A percentile compares a stretch with the other conserved stretches of the same genome.
These are phyloP conservation scores for Drosophila pruinosa DNA, from an alignment of 1,140 invertebrate genomes.

Conservation along the genomic window DNA sequence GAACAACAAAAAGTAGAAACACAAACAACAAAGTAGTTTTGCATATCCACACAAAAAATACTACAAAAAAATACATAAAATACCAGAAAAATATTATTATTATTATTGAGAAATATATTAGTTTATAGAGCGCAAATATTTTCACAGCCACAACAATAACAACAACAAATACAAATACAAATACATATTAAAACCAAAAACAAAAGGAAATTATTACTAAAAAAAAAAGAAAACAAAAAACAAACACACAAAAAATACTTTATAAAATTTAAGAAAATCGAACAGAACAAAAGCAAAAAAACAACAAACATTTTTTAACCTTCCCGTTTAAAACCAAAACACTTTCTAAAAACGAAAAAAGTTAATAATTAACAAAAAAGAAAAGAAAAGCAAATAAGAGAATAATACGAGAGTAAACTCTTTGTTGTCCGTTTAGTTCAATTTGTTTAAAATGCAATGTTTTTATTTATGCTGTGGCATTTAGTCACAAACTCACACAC, in stretches of 20 bases:
- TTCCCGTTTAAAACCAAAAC: conserved; percentile 41
- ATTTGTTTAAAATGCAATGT: conserved; percentile 11
- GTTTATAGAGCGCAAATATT: conserved; percentile 73
- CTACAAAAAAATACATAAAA: conserved; percentile 27
- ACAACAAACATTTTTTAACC: conserved; percentile 63
- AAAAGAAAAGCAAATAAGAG: background rate
- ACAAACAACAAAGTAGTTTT: conserved; percentile 74
- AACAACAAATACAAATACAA: conserved; percentile 34
- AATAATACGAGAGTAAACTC: background rate
- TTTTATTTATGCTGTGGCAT: conserved; percentile 35
- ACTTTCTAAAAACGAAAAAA: conserved; percentile 2
- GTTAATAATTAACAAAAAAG: conserved; percentile 17
- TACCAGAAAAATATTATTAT: conserved; percentile 31
- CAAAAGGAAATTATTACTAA: no score
- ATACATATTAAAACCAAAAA: conserved; percentile 38
- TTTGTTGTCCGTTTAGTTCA: conserved; percentile 15
- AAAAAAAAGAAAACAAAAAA: conserved; percentile 5
- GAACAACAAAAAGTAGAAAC: conserved; percentile 32
- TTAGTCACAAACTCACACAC: conserved; percentile 16
- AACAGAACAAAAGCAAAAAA: conserved; percentile 29
- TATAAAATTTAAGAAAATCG: conserved; percentile 30
- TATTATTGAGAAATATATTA: conserved; percentile 60
- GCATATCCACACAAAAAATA: conserved; percentile 66
- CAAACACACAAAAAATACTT: conserved; percentile 21
- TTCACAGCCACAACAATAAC: conserved; percentile 60